Percentiles rank a stretch among this genome's conserved stretches.
Conservation (phyloP, 2,113 vertebrate genomes). For the Channa argus region DNA sequence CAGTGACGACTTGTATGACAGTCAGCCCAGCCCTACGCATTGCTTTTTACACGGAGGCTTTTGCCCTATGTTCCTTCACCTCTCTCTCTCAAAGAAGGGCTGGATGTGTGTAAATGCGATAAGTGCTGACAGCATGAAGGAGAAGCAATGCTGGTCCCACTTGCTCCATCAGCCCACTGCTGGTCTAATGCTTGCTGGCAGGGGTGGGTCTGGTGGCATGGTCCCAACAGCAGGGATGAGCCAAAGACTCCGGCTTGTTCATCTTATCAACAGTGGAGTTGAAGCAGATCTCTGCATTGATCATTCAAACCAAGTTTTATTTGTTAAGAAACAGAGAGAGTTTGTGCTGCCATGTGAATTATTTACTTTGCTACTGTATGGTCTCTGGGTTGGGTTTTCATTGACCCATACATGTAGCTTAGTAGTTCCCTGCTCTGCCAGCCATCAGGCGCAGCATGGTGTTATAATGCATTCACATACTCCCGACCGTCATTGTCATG, state of each 20-base stretch:
- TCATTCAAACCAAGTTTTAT: not conserved
- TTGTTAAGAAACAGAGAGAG: not conserved
- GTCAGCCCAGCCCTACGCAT: not conserved
- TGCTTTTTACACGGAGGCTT: constrained; percentile 18
- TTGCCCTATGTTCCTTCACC: not conserved
- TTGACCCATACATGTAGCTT: no score
- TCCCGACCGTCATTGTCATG: no score
- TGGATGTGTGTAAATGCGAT: constrained; percentile 47
- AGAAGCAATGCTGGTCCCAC: constrained; percentile 25
- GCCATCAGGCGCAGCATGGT: no score
- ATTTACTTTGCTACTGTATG: not conserved
- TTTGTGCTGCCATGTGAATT: no score
- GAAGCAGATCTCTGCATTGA: not conserved
- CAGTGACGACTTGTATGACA: not conserved
- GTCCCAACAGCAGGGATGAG: constrained; percentile 1
- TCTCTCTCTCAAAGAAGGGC: constrained; percentile 31
- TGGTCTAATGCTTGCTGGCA: constrained; percentile 60
- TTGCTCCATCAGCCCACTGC: constrained; percentile 27
- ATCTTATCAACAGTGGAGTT: not conserved
- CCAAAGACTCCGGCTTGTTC: not conserved
- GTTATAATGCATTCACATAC: no score
- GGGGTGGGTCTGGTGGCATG: constrained; percentile 32
- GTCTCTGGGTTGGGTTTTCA: no score
- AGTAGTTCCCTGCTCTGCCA: no score
- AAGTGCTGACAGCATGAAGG: constrained; percentile 46